Evolutionary conservation across 1,140 invertebrate species (phyloP).

Genomic region (Sinonovacula constricta): DNA sequence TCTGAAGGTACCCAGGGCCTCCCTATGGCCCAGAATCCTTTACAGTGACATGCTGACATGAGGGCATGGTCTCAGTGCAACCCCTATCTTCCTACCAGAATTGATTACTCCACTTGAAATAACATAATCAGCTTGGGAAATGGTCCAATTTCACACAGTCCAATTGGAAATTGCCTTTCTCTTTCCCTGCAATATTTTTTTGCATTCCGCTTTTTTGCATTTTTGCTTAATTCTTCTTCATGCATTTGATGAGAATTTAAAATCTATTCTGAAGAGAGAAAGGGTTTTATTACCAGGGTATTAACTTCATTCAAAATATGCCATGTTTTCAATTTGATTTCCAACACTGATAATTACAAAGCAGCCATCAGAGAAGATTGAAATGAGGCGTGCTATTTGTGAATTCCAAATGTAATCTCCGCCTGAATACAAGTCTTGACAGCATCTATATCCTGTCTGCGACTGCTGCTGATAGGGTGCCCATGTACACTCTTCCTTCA

Average conservation of each 20-base stretch:
- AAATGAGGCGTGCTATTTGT: not conserved
- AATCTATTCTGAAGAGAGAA: not conserved
- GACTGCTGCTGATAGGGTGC: too few relatives aligned
- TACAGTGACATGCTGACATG: too few relatives aligned
- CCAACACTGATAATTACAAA: not conserved
- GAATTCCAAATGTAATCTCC: not conserved
- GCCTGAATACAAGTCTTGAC: too few relatives aligned
- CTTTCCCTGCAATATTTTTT: too few relatives aligned
- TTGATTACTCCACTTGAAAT: not conserved
- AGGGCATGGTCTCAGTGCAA: too few relatives aligned
- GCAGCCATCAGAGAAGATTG: not conserved
- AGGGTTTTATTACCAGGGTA: not conserved
- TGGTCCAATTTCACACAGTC: not conserved
- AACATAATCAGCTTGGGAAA: not conserved
- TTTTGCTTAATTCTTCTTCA: too few relatives aligned
- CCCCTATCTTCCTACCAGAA: not conserved
- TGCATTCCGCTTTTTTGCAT: too few relatives aligned
- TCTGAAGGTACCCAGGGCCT: too few relatives aligned
- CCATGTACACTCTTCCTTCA: too few relatives aligned
- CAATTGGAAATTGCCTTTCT: not conserved
- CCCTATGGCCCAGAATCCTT: too few relatives aligned
- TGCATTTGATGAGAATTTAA: too few relatives aligned
- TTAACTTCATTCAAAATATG: not conserved
- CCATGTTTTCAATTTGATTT: not conserved
- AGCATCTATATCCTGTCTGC: too few relatives aligned